Percentiles rank a stretch among this genome's conserved stretches.
Evolutionary conservation across 2,797 vertebrate species (phyloP).

Genomic region (Bradypodion pumilum): DNA sequence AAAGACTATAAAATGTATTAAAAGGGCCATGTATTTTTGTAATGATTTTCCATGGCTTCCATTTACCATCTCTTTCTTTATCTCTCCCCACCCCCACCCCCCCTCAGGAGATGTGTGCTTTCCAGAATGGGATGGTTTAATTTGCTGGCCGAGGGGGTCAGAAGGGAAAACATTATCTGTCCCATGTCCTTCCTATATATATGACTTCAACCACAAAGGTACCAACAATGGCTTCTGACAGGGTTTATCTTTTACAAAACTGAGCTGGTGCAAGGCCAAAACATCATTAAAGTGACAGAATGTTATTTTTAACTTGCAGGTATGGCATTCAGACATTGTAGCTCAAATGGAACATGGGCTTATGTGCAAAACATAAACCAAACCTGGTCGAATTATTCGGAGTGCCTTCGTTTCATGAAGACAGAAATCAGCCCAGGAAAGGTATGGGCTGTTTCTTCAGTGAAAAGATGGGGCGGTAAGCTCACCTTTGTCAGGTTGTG

Average conservation of each 20-base stretch:
- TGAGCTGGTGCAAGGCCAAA: neutral
- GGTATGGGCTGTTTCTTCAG: conserved; percentile 68
- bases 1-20: too few relatives aligned
- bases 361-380: conserved; percentile 82
- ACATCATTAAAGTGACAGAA: neutral
- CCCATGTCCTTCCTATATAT: conserved; percentile 86
- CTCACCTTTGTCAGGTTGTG: neutral
- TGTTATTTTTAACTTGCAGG: conserved; percentile 56
- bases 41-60: neutral
- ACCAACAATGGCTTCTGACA: neutral
- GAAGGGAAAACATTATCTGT: conserved; percentile 79
- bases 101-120: conserved; percentile 81
- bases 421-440: conserved; percentile 74
- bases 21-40: too few relatives aligned
- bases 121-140: conserved; percentile 90
- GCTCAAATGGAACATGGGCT: conserved; percentile 84
- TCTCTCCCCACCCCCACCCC: conserved; percentile 54
- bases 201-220: conserved; percentile 94
- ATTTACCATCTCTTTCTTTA: conserved; percentile 20
- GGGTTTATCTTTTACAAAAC: neutral
- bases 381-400: conserved; percentile 89
- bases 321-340: conserved; percentile 84
- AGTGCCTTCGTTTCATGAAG: conserved; percentile 84
- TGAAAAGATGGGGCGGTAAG: neutral
- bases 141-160: conserved; percentile 89